phyloP scores from a whole-genome alignment of 1,140 invertebrate species.

The Rhagoletis pomonella region DNA sequence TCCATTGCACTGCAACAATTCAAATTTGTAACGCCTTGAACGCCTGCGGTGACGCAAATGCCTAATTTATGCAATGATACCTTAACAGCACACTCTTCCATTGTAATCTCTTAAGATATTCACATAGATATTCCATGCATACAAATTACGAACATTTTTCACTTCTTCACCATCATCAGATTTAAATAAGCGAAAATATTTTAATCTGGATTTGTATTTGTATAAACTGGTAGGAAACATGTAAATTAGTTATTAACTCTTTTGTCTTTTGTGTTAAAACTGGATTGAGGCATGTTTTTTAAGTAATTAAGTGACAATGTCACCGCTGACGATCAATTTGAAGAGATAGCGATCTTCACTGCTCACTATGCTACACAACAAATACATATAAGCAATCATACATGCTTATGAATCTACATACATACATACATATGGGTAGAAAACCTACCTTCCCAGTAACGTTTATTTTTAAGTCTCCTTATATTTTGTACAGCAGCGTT shows the following conservation, averaged over 20 bases:
- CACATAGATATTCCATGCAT: constrained; percentile 12
- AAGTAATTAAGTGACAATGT: constrained; percentile 44
- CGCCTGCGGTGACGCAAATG: constrained; percentile 28
- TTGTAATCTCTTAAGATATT: no score
- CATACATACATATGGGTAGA: no score
- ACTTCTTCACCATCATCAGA: background rate
- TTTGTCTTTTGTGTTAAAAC: background rate
- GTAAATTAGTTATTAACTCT: background rate
- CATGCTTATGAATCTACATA: background rate
- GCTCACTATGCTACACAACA: background rate
- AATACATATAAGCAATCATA: background rate
- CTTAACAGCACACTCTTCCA: background rate
- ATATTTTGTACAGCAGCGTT: background rate
- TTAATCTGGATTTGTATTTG: constrained; percentile 4
- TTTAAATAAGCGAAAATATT: background rate
- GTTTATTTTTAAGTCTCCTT: background rate
- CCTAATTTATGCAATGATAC: constrained; percentile 15
- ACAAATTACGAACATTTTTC: constrained; percentile 5
- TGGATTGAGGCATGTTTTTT: background rate
- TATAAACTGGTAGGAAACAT: background rate
- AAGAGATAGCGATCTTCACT: constrained; percentile 7
- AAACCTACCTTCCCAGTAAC: no score
- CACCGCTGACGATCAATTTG: constrained; percentile 38
- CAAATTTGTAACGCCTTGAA: constrained; percentile 10
- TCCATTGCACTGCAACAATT: background rate